These are phyloP conservation scores for Nibea albiflora DNA, from an alignment of 2,113 vertebrate species.

Conservation along the genomic window DNA sequence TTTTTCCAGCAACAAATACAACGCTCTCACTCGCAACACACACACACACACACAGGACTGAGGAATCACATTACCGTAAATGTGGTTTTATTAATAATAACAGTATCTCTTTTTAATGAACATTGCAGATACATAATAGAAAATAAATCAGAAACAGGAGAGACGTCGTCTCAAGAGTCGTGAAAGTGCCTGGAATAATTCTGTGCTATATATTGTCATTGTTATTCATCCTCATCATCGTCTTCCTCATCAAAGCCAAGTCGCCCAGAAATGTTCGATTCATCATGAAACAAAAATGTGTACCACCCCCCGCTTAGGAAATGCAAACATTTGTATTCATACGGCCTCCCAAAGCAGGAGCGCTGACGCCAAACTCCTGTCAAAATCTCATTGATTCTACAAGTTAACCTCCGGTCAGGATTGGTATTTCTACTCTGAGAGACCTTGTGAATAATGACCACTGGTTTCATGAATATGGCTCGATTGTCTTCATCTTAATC, in stretches of 20 bases:
- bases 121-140: slow-evolving; percentile 86
- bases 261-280: slow-evolving; percentile 63
- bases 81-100: slow-evolving; percentile 86
- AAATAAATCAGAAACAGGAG: slow-evolving; percentile 83
- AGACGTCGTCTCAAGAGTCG: slow-evolving; percentile 78
- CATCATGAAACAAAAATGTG: slow-evolving; percentile 64
- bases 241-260: slow-evolving; percentile 60
- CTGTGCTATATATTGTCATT: slow-evolving; percentile 84
- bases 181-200: slow-evolving; percentile 85
- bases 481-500: slow-evolving; percentile 84
- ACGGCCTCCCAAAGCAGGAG: slow-evolving; percentile 35
- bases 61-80: slow-evolving; percentile 73
- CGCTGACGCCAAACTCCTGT: slow-evolving; percentile 11
- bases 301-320: slow-evolving; percentile 38
- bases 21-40: neutral
- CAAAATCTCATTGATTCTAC: slow-evolving; percentile 9
- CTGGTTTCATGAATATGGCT: slow-evolving; percentile 72
- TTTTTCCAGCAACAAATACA: slow-evolving; percentile 39
- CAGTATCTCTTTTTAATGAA: slow-evolving; percentile 86
- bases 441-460: slow-evolving; percentile 37
- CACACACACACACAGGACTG: slow-evolving; percentile 29
- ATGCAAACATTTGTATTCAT: slow-evolving; percentile 56
- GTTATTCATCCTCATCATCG: slow-evolving; percentile 50
- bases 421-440: slow-evolving; percentile 35
- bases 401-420: neutral